Evolutionary conservation across 2,888 invertebrate species (phyloP).

Genomic region (Polydrusus pterygomalis): DNA sequence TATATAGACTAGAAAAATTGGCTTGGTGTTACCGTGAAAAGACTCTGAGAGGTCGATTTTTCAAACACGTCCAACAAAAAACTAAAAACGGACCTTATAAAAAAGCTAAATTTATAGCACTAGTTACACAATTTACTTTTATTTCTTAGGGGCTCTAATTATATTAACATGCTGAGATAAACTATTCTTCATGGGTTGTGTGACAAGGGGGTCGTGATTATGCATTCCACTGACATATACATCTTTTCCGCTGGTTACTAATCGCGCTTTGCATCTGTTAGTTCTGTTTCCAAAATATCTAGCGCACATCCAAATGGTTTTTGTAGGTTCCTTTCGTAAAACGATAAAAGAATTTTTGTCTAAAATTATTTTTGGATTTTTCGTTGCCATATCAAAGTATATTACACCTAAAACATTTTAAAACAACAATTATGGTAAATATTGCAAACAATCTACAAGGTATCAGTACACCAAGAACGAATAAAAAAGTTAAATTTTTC

Average conservation of each 20-base stretch:
- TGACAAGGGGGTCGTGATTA: slow-evolving; percentile 58
- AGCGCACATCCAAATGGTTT: slow-evolving; percentile 60
- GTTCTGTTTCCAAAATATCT: slow-evolving; percentile 57
- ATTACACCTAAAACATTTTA: slow-evolving; percentile 58
- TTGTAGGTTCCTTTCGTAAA: slow-evolving; percentile 47
- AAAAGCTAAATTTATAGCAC: too few relatives aligned
- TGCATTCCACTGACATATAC: slow-evolving; percentile 61
- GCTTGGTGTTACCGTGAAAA: too few relatives aligned
- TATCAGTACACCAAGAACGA: too few relatives aligned
- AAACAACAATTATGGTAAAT: too few relatives aligned
- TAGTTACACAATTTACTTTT: neutral
- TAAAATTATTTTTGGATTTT: slow-evolving; percentile 62
- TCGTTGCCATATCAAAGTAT: slow-evolving; percentile 61
- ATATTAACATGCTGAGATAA: slow-evolving; percentile 59
- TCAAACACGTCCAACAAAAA: too few relatives aligned
- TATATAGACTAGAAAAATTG: too few relatives aligned
- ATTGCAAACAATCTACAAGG: too few relatives aligned
- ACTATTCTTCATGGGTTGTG: slow-evolving; percentile 56
- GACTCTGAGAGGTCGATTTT: too few relatives aligned
- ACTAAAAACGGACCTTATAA: too few relatives aligned
- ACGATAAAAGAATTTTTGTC: slow-evolving; percentile 57
- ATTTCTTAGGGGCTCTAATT: slow-evolving; percentile 37
- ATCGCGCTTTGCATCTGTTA: slow-evolving; percentile 61
- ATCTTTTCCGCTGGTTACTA: slow-evolving; percentile 61
- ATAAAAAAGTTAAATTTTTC: too few relatives aligned